Percentiles rank a stretch among this genome's conserved stretches.
These are phyloP conservation scores for Nerophis lumbriciformis DNA, from an alignment of 2,113 vertebrate genomes.

Conservation along the genomic window DNA sequence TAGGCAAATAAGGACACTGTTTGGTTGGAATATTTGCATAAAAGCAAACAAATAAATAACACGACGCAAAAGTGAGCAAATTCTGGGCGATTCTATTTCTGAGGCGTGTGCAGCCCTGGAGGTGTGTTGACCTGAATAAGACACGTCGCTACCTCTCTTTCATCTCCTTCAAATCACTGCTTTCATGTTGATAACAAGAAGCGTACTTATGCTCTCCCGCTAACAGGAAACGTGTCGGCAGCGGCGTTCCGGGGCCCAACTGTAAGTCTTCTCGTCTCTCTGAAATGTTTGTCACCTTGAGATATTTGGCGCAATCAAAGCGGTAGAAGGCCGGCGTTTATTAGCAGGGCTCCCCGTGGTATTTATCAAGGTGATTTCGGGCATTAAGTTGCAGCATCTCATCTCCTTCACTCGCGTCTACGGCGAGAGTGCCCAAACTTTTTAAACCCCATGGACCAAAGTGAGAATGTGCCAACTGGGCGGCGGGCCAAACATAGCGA, in stretches of 20 bases:
- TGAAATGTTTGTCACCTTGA: not conserved
- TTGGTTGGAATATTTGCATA: conserved; percentile 9
- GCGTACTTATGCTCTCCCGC: conserved; percentile 43
- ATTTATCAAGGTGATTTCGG: not conserved
- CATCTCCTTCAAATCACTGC: conserved; percentile 57
- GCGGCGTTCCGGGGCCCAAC: conserved; percentile 21
- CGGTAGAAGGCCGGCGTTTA: not conserved
- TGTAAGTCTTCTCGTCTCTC: not conserved
- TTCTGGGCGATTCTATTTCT: conserved; percentile 56
- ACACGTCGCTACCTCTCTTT: conserved; percentile 59
- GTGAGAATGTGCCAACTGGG: too few relatives aligned
- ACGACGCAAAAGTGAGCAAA: conserved; percentile 40
- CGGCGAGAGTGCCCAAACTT: too few relatives aligned
- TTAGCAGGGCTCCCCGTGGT: not conserved
- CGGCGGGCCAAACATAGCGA: too few relatives aligned
- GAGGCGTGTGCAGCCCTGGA: conserved; percentile 61
- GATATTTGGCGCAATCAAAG: not conserved
- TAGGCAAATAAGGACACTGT: conserved; percentile 11
- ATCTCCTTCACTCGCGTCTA: too few relatives aligned
- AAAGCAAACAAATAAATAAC: conserved; percentile 21
- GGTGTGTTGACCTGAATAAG: conserved; percentile 69
- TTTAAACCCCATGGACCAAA: too few relatives aligned
- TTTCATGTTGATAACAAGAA: conserved; percentile 42
- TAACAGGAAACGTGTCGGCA: conserved; percentile 30
- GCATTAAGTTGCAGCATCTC: not conserved